These are phyloP conservation scores for Cathartes aura DNA, from an alignment of 2,113 vertebrate genomes.

Conservation along the genomic window DNA sequence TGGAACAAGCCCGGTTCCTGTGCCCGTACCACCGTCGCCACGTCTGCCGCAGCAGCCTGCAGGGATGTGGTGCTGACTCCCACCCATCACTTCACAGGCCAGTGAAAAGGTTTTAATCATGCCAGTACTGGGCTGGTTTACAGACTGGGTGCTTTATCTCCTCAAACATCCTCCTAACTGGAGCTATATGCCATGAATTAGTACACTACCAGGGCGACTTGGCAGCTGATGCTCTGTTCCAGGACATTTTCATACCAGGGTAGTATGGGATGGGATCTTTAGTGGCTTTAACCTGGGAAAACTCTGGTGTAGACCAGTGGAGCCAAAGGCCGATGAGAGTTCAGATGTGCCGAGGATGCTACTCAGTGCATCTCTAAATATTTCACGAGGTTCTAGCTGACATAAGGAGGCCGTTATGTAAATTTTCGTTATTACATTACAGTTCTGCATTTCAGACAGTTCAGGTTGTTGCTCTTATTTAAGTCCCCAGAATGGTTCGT, in stretches of 20 bases:
- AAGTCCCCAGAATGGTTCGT: background rate
- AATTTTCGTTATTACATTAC: background rate
- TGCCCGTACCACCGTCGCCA: background rate
- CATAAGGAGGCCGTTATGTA: background rate
- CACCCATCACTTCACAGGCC: background rate
- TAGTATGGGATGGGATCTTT: background rate
- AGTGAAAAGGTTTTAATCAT: background rate
- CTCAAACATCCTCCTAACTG: background rate
- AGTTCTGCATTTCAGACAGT: background rate
- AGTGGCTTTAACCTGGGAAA: slow-evolving; percentile 16
- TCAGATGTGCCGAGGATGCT: background rate
- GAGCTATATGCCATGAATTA: background rate
- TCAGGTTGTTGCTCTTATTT: slow-evolving; percentile 2
- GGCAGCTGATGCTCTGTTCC: background rate
- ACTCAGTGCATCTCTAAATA: background rate
- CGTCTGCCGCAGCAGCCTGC: background rate
- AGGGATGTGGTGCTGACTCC: background rate
- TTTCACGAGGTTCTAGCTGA: slow-evolving; percentile 6
- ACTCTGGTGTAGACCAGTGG: background rate
- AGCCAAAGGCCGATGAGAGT: background rate
- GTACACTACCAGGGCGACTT: background rate
- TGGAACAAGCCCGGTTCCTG: background rate
- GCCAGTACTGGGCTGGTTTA: background rate
- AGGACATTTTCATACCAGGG: background rate
- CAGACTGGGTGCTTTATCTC: background rate